Percentiles rank a stretch among this genome's conserved stretches.
These are phyloP conservation scores for Drosophila varians DNA, from an alignment of 1,140 invertebrate species.

Conservation along the genomic window DNA sequence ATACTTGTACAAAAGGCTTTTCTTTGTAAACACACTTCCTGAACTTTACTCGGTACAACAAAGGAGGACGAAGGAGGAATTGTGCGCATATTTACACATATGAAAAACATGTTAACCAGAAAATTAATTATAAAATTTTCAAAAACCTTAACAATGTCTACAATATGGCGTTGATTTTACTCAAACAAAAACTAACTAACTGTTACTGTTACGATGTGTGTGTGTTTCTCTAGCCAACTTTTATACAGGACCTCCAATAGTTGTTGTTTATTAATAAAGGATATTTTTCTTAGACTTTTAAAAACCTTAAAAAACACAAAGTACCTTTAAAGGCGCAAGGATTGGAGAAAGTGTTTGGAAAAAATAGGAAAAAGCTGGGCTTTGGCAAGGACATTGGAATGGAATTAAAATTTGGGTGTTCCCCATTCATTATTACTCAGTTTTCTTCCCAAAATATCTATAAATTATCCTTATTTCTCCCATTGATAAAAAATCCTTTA, in stretches of 20 bases:
- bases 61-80: conserved; percentile 36
- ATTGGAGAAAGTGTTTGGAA: no score
- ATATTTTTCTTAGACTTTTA: no score
- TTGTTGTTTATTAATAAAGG: neutral
- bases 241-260: conserved; percentile 34
- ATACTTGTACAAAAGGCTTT: conserved; percentile 80
- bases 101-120: conserved; percentile 78
- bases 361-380: no score
- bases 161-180: conserved; percentile 79
- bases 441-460: no score
- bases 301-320: no score
- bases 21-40: conserved; percentile 80
- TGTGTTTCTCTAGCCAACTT: conserved; percentile 10
- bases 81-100: conserved; percentile 67
- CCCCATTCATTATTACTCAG: no score
- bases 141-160: conserved; percentile 81
- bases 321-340: no score
- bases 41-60: conserved; percentile 70
- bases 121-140: conserved; percentile 83
- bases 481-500: no score
- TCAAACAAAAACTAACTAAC: conserved; percentile 75
- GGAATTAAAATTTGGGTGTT: no score
- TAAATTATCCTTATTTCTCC: no score
- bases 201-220: conserved; percentile 27
- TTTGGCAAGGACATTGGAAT: no score